phyloP scores from a whole-genome alignment of 2,888 invertebrate species.

The Spilosoma lubricipeda region DNA sequence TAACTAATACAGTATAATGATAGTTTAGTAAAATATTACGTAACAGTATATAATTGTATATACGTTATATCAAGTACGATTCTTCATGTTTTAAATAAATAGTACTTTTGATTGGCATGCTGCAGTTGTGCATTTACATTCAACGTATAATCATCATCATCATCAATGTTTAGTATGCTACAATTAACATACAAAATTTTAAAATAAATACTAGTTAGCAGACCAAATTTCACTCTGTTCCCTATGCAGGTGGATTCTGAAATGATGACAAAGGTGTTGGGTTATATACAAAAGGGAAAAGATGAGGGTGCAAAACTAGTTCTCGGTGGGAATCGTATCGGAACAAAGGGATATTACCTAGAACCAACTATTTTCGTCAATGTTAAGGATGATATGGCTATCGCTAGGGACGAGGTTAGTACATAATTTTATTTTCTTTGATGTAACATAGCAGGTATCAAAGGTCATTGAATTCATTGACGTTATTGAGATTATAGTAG shows the following conservation, averaged over 20 bases:
- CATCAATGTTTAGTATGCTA: not conserved
- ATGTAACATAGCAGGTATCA: not conserved
- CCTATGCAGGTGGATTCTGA: conserved; percentile 87
- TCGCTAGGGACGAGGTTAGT: conserved; percentile 91
- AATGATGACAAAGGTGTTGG: conserved; percentile 91
- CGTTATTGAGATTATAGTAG: too few relatives aligned
- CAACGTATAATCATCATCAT: not conserved
- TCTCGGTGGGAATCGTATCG: conserved; percentile 89
- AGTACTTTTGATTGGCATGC: not conserved
- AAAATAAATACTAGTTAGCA: too few relatives aligned
- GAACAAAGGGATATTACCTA: conserved; percentile 90
- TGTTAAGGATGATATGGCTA: conserved; percentile 91
- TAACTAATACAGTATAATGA: not conserved
- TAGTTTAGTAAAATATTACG: not conserved
- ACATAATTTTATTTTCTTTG: not conserved
- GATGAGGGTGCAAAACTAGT: conserved; percentile 92
- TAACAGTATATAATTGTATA: too few relatives aligned
- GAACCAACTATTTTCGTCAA: conserved; percentile 92
- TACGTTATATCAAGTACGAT: too few relatives aligned
- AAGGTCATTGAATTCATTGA: not conserved
- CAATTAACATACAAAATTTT: too few relatives aligned
- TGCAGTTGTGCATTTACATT: not conserved
- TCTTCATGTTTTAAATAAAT: not conserved
- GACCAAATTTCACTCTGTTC: not conserved
- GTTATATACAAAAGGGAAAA: conserved; percentile 91